phyloP scores from a whole-genome alignment of 2,113 vertebrate species.

The Bos indicus region DNA sequence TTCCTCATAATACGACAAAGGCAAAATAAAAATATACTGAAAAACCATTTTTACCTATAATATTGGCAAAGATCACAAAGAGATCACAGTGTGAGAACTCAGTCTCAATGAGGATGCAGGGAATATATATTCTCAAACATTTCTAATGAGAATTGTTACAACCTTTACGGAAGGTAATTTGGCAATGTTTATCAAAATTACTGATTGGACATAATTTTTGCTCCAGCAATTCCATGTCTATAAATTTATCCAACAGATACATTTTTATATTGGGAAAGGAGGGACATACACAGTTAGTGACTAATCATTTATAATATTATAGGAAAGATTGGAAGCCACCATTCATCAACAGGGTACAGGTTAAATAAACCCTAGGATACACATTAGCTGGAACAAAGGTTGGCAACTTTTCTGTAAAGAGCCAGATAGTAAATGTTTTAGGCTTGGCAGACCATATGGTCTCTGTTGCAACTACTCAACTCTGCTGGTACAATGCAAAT shows the following conservation, averaged over 20 bases:
- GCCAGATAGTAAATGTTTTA: background rate
- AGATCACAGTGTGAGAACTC: background rate
- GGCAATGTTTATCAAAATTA: background rate
- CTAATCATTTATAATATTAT: background rate
- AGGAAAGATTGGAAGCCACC: background rate
- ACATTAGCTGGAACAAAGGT: background rate
- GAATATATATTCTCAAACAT: background rate
- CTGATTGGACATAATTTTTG: background rate
- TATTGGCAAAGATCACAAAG: background rate
- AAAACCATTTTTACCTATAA: background rate
- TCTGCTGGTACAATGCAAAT: background rate
- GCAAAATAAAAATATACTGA: background rate
- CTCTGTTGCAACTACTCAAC: background rate
- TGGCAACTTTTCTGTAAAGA: background rate
- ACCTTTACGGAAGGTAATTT: background rate
- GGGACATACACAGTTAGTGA: background rate
- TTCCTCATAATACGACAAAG: background rate
- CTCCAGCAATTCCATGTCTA: background rate
- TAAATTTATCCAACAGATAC: background rate
- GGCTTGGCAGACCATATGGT: background rate
- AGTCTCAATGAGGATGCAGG: background rate
- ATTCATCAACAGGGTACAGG: background rate
- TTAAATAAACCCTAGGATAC: background rate
- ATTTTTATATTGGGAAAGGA: conserved; percentile 1
- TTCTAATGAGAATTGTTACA: background rate